Conservation (phyloP, 1,140 invertebrate species). For the Oscheius sp. region DNA sequence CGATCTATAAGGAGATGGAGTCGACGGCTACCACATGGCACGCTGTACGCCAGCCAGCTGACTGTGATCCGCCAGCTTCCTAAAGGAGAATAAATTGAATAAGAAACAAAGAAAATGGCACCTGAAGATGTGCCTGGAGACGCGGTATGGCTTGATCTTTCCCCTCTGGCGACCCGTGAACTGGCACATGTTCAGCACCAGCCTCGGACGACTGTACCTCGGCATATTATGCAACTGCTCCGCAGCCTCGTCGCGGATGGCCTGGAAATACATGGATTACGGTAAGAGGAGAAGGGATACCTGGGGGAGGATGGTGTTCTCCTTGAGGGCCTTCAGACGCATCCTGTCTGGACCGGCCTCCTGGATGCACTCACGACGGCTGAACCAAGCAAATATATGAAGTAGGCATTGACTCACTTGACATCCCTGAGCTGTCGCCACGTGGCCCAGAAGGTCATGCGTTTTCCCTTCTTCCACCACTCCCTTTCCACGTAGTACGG, state of each 20-base stretch:
- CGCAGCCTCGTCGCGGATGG: constrained; percentile 54
- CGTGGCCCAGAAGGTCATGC: constrained; percentile 59
- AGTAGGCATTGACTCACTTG: constrained; percentile 8
- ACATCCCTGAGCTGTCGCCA: constrained; percentile 55
- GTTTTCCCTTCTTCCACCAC: constrained; percentile 59
- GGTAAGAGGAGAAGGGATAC: neutral
- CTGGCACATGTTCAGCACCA: constrained; percentile 57
- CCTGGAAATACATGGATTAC: constrained; percentile 10
- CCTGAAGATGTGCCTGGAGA: constrained; percentile 56
- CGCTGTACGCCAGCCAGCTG: constrained; percentile 54
- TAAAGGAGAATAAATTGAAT: constrained; percentile 5
- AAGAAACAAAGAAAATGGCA: neutral
- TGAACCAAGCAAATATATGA: neutral
- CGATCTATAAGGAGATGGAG: neutral
- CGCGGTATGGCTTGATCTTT: constrained; percentile 57
- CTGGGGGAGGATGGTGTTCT: constrained; percentile 56
- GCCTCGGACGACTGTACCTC: constrained; percentile 42
- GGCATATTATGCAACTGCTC: constrained; percentile 38
- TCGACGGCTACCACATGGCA: constrained; percentile 50
- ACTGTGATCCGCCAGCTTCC: constrained; percentile 52
- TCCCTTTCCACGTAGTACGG: constrained; percentile 58
- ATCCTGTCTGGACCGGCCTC: constrained; percentile 47
- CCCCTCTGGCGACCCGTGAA: constrained; percentile 57
- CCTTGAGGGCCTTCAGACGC: constrained; percentile 56
- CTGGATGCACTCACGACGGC: constrained; percentile 42